Evolutionary conservation across 2,797 vertebrate genomes (phyloP), one percentile per base, ranked within the genome.

Genomic region (Rhinatrema bivittatum): DNA sequence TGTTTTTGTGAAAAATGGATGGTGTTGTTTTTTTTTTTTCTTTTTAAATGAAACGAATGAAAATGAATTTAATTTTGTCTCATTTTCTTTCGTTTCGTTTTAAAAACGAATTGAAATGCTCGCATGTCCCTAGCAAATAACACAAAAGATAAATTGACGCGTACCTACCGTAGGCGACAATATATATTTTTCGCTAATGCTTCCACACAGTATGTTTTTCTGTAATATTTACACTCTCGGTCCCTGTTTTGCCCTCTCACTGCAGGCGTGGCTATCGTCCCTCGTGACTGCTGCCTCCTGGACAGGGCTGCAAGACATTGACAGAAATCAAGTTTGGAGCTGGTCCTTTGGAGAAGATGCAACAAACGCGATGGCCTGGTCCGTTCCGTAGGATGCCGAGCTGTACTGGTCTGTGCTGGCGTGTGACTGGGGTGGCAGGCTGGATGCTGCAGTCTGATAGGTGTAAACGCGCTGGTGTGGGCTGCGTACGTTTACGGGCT

Each of bases 271-370:
- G 50, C 13, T 39, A 16, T 7, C 9, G 14, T 6, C 5, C 20
- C 38, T 42, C 31, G 9, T 47, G 5, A 2, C 3, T 27, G 18
- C 9, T 2, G 4, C 7, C 9, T 30, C 22, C 31, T 42, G 39
- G 39, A 7, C 20, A 39, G 44, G 44, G 27, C 10, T 37, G 17
- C 44, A 53, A 27, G 30, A 53, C 15, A 9, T 31, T 29, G 19
- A 53, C 11, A 10, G 3, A 10, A 26, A 39, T 20, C 7, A 28
- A 1, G 15, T 22, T 9, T 53, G 50, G 44, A 3, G 20, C 20
- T 47, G 50, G 39, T 40, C 44, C 7, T 15, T 38, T 30, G 26
- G n/a, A 26, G 44, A 53, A 13, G 23, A 27, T 27, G 35, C 26
- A 22, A 5, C 24, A 8, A 33, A 7, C 15, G 3, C 20, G 16